phyloP scores from a whole-genome alignment of 2,113 vertebrate species.

The Anhinga rufa region DNA sequence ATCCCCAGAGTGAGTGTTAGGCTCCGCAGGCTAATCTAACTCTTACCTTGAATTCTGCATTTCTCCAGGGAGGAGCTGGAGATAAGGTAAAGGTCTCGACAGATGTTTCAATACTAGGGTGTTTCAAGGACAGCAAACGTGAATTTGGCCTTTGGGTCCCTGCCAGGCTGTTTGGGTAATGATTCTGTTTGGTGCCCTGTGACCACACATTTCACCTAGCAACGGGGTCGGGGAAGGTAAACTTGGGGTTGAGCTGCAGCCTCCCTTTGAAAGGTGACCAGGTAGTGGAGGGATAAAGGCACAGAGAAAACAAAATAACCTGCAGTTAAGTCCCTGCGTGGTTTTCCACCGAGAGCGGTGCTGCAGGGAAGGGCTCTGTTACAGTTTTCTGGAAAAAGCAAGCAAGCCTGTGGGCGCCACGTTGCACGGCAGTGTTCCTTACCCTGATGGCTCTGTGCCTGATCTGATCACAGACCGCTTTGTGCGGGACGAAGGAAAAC shows the following conservation, averaged over 20 bases:
- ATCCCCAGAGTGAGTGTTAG: neutral
- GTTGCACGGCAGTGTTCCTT: neutral
- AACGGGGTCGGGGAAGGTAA: neutral
- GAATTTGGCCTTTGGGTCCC: neutral
- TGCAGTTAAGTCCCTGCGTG: neutral
- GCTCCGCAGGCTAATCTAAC: neutral
- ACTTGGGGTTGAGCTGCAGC: neutral
- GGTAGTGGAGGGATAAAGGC: neutral
- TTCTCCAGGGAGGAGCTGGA: neutral
- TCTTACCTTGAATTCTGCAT: neutral
- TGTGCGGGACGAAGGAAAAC: neutral
- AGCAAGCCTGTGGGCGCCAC: fast-evolving
- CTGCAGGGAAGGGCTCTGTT: neutral
- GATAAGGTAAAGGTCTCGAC: neutral
- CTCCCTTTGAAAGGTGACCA: neutral
- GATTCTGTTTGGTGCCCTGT: neutral
- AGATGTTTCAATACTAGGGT: neutral
- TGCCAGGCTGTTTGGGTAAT: neutral
- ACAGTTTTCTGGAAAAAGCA: neutral
- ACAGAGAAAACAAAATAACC: neutral
- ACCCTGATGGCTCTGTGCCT: neutral
- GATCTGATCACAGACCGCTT: neutral
- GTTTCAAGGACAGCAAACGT: neutral
- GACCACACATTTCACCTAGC: neutral
- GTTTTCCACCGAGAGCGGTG: neutral